Percentiles rank a stretch among this genome's conserved stretches.
Conservation (phyloP, 1,140 invertebrate genomes). For the Cherax quadricarinatus region DNA sequence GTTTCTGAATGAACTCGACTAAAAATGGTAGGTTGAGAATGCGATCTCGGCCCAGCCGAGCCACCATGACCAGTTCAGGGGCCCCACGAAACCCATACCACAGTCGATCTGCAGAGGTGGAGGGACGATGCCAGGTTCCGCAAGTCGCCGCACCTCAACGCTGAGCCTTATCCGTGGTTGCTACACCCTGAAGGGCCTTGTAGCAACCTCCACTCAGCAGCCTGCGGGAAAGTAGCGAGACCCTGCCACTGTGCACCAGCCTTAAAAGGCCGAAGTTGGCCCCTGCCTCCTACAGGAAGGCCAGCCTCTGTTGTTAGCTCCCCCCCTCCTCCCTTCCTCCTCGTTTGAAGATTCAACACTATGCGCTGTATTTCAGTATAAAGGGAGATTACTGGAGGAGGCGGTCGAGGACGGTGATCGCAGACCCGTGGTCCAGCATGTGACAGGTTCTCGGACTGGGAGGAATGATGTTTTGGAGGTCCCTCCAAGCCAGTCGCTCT, state of each 20-base stretch:
- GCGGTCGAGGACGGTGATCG: constrained; percentile 62
- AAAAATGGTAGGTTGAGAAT: constrained; percentile 88
- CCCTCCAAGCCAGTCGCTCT: constrained; percentile 73
- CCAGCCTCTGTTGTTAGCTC: constrained; percentile 56
- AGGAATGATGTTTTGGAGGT: constrained; percentile 43
- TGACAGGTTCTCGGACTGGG: constrained; percentile 46
- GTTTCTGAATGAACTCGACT: constrained; percentile 94
- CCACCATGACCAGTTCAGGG: constrained; percentile 88
- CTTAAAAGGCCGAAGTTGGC: constrained; percentile 63
- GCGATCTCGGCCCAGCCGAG: constrained; percentile 91
- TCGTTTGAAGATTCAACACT: constrained; percentile 94
- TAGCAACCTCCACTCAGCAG: constrained; percentile 80
- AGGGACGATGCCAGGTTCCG: constrained; percentile 89
- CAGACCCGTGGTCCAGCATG: constrained; percentile 37
- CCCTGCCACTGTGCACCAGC: constrained; percentile 76
- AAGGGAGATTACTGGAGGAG: constrained; percentile 80
- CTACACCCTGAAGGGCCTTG: constrained; percentile 83
- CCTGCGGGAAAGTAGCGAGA: constrained; percentile 94
- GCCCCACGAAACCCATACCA: constrained; percentile 87
- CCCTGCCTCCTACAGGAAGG: constrained; percentile 69
- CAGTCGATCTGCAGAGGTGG: constrained; percentile 92
- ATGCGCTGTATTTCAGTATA: no score
- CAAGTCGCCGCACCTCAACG: constrained; percentile 89
- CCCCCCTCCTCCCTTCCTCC: constrained; percentile 80
- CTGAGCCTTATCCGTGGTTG: constrained; percentile 91